phyloP scores from a whole-genome alignment of 2,113 vertebrate genomes.

The Rafetus swinhoei region DNA sequence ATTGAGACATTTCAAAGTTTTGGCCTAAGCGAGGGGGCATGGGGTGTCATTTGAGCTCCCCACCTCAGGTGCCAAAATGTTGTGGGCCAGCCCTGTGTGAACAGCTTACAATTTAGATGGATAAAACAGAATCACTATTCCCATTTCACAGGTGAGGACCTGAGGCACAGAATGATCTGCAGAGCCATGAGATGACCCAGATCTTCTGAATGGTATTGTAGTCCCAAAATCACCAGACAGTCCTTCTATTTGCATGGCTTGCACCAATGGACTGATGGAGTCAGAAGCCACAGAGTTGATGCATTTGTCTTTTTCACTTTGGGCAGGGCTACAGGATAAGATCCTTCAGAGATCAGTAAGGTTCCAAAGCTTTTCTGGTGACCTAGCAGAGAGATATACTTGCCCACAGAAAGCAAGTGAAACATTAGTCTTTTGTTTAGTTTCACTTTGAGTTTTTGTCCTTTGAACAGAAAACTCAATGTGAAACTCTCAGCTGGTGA shows the following conservation, averaged over 20 bases:
- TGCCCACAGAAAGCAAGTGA: not conserved
- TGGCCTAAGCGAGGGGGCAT: too few species aligned
- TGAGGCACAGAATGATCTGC: not conserved
- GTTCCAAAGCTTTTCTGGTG: not conserved
- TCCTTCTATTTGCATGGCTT: not conserved
- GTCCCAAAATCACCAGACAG: not conserved
- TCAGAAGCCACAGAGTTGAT: not conserved
- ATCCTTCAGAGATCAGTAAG: rapidly evolving
- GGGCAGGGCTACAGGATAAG: not conserved
- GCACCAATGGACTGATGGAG: not conserved
- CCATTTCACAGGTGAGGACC: not conserved
- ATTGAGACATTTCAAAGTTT: too few species aligned
- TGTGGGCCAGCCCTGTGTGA: too few species aligned
- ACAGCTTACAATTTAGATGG: not conserved
- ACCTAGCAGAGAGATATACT: rapidly evolving
- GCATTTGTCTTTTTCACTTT: not conserved
- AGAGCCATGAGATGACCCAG: not conserved
- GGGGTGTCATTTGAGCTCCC: too few species aligned
- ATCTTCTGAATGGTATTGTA: rapidly evolving
- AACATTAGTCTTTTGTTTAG: not conserved
- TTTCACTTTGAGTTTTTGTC: not conserved
- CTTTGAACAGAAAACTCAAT: not conserved
- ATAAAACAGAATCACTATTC: not conserved
- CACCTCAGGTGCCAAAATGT: too few species aligned
- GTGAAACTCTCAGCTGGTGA: not conserved